Evolutionary conservation across 2,888 invertebrate species (phyloP).

Genomic region (Tipula unca): DNA sequence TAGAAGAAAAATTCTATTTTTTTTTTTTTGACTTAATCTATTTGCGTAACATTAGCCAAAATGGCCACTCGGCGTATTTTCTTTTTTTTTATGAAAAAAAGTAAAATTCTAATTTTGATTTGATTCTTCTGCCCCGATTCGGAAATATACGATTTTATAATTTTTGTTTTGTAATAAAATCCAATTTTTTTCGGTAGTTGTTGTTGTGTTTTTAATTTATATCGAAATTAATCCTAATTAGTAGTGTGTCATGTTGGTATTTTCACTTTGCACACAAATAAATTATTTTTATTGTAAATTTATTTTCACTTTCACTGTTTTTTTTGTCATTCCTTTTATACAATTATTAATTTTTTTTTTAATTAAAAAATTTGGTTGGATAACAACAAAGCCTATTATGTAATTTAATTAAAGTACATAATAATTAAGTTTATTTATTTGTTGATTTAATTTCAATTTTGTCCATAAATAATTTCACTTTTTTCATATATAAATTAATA

Average conservation of each 20-base stretch:
- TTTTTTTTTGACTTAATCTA: slow-evolving; percentile 23
- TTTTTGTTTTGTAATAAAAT: slow-evolving; percentile 8
- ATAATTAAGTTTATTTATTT: background rate
- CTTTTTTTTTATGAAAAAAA: background rate
- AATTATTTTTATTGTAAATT: background rate
- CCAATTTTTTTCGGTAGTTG: background rate
- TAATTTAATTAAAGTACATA: background rate
- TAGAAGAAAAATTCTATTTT: background rate
- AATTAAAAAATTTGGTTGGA: background rate
- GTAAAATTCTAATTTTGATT: background rate
- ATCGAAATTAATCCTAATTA: background rate
- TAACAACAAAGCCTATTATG: background rate
- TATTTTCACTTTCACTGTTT: background rate
- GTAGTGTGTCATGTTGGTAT: background rate
- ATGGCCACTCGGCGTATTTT: background rate
- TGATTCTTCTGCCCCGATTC: slow-evolving; percentile 23
- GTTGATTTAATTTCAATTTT: background rate
- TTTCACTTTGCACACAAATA: background rate
- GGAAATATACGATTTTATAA: slow-evolving; percentile 18
- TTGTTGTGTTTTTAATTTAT: background rate
- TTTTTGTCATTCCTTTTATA: background rate
- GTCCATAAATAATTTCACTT: background rate
- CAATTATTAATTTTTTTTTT: background rate
- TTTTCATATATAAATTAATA: background rate
- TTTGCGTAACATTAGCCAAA: slow-evolving; percentile 28